phyloP scores from a whole-genome alignment of 2,888 invertebrate genomes.

The Pollenia amentaria region DNA sequence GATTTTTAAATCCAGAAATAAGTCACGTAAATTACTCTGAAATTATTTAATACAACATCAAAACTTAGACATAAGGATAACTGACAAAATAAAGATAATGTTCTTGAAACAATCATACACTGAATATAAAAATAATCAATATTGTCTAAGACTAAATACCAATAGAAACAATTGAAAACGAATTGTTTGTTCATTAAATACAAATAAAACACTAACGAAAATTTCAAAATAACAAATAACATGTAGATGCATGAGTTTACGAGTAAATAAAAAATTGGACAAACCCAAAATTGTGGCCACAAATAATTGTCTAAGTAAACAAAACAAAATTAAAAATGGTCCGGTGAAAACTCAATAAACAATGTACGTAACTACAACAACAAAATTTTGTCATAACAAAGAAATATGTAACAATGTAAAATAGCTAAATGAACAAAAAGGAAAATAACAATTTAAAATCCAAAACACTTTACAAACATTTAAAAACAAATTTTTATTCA shows the following conservation, averaged over 20 bases:
- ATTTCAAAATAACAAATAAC: constrained; percentile 4
- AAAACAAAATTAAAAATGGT: constrained; percentile 34
- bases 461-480: constrained; percentile 45
- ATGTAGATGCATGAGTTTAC: constrained; percentile 4
- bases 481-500: constrained; percentile 3
- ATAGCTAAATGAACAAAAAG: neutral
- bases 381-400: neutral
- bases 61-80: neutral
- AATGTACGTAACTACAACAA: neutral
- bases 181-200: constrained; percentile 41
- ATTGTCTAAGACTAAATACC: neutral
- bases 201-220: constrained; percentile 22
- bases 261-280: constrained; percentile 28
- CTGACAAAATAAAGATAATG: too few species aligned
- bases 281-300: constrained; percentile 28
- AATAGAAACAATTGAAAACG: constrained; percentile 11
- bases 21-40: too few species aligned
- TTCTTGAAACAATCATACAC: neutral
- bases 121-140: neutral
- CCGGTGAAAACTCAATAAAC: neutral
- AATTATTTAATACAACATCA: too few species aligned
- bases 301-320: constrained; percentile 3
- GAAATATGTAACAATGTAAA: constrained; percentile 31
- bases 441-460: neutral
- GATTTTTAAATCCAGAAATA: too few species aligned